Evolutionary conservation across 2,888 invertebrate genomes (phyloP), one percentile per base, ranked within the genome.

Genomic region (Eupithecia exiguata): DNA sequence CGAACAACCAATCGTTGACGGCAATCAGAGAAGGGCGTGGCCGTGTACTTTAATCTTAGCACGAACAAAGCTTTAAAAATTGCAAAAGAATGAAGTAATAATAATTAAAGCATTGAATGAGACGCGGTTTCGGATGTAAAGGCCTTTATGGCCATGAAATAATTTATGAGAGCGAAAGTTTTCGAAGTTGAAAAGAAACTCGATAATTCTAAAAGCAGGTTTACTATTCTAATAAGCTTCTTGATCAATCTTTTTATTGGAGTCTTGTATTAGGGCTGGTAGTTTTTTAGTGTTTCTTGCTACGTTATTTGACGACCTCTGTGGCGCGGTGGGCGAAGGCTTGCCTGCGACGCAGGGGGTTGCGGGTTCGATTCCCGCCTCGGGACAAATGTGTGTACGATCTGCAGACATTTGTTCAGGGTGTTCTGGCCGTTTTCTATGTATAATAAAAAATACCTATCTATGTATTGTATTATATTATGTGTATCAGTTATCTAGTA

Each of bases 11-110:
- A 94, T 93, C 92, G 87, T 83, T 79, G 84, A 80, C 79, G 81
- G 82, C 84, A 87, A 87, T 86, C 85, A 86, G 80, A 80, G 77
- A 79, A 84, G 89, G 94, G 94, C 93, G 94, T 88, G 88, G 92
- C 88, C 84, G 86, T 87, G 79, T 84, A 86, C 86, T 88, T 84
- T 87, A 88, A 89, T 87, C 86, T 89, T 87, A 82, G 86, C 87
- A 87, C 85, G 83, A 91, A 89, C 88, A 85, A 84, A 84, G 86
- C 87, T 84, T 82, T 84, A 88, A 88, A 89, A 89, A 90, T 88
- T 87, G 87, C 89, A 84, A 88, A 85, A 84, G 86, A 90, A 90
- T 83, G 84, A 87, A 79, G 78, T 74, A 75, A 87, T 87, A 89
- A 91, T 87, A 87, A 91, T 90, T 90, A 90, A 88, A 86, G 86